phyloP scores from a whole-genome alignment of 37 sponge, comb jelly and placozoan genomes.

The Hexactinellida sp. region DNA sequence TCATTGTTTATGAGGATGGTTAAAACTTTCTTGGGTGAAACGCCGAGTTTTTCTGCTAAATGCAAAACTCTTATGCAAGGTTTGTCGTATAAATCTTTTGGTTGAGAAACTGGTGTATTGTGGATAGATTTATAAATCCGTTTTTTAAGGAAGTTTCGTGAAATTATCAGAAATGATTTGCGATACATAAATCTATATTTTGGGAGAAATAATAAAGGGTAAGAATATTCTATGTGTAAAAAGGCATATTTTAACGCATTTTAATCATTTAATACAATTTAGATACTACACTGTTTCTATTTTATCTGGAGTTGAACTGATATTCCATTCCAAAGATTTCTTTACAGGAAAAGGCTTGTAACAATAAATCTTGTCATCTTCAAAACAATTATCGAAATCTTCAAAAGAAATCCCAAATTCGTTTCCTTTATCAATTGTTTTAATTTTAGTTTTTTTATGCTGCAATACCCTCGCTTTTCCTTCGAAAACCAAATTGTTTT shows the following conservation, averaged over 20 bases:
- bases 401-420: background rate
- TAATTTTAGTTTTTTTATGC: background rate
- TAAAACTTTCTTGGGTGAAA: background rate
- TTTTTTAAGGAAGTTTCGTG: background rate
- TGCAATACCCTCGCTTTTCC: background rate
- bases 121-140: background rate
- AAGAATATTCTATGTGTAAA: background rate
- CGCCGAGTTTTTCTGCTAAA: background rate
- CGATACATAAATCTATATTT: background rate
- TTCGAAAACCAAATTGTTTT: background rate
- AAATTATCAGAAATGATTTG: background rate
- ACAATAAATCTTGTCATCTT: background rate
- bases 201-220: background rate
- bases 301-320: background rate
- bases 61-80: background rate
- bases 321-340: background rate
- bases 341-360: background rate
- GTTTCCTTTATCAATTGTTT: background rate
- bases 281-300: no score
- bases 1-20: background rate
- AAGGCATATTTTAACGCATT: background rate
- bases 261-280: background rate
- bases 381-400: background rate
- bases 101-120: background rate
- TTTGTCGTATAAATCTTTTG: background rate